These are phyloP conservation scores for Drosophila stalkeri DNA, from an alignment of 2,888 invertebrate genomes.

Conservation along the genomic window DNA sequence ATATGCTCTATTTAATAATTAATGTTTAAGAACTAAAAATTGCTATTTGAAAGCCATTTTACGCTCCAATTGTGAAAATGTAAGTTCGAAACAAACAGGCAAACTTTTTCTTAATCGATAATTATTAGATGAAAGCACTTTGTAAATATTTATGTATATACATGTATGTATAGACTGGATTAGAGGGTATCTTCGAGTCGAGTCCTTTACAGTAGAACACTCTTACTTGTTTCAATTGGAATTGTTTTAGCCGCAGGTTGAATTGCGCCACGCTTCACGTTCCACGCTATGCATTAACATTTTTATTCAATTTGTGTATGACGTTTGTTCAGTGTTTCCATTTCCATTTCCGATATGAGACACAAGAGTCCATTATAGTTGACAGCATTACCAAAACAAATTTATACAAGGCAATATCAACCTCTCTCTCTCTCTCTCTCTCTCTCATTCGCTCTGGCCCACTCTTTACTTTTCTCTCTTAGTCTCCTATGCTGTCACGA, in stretches of 20 bases:
- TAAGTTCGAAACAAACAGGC: background rate
- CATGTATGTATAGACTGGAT: background rate
- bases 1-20: background rate
- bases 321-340: slow-evolving; percentile 41
- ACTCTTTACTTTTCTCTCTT: background rate
- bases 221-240: slow-evolving; percentile 34
- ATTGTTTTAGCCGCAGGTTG: slow-evolving; percentile 36
- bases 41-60: no score
- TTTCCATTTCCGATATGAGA: slow-evolving; percentile 48
- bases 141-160: background rate
- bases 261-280: slow-evolving; percentile 39
- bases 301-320: slow-evolving; percentile 74
- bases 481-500: slow-evolving; percentile 1
- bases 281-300: slow-evolving; percentile 65
- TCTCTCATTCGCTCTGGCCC: background rate
- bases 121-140: no score
- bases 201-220: background rate
- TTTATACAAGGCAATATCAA: slow-evolving; percentile 63
- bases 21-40: background rate
- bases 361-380: slow-evolving; percentile 75
- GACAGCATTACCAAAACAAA: slow-evolving; percentile 70
- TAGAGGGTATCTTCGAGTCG: background rate
- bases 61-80: background rate
- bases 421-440: slow-evolving; percentile 16
- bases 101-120: background rate